Percentiles rank a stretch among this genome's conserved stretches.
phyloP scores from a whole-genome alignment of 2,113 vertebrate species.

The Callionymus lyra region DNA sequence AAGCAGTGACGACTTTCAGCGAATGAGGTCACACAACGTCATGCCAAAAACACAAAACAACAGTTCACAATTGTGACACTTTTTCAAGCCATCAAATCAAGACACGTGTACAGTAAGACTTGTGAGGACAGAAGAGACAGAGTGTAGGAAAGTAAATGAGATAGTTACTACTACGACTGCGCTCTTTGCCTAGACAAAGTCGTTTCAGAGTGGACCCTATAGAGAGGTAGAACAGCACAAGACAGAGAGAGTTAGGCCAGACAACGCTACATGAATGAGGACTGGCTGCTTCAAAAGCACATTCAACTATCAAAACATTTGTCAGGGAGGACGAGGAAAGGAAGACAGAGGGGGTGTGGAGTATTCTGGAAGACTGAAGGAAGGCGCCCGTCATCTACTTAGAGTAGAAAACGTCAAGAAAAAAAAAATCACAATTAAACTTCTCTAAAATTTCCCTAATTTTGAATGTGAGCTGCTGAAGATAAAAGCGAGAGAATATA shows the following conservation, averaged over 20 bases:
- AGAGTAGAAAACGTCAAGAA: too few relatives aligned
- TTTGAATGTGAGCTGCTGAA: too few relatives aligned
- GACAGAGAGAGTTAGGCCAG: constrained; percentile 88
- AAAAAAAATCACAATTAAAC: too few relatives aligned
- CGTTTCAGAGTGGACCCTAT: constrained; percentile 99
- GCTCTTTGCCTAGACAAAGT: constrained; percentile 99
- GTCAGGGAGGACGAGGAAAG: constrained; percentile 46
- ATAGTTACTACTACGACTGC: constrained; percentile 98
- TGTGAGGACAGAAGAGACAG: constrained; percentile 56
- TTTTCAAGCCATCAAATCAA: constrained; percentile 49
- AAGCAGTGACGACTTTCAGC: constrained; percentile 47
- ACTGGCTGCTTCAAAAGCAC: constrained; percentile 82
- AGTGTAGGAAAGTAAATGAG: constrained; percentile 77
- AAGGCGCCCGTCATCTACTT: constrained; percentile 53
- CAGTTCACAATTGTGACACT: constrained; percentile 30
- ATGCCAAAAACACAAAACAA: constrained; percentile 52
- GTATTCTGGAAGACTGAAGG: constrained; percentile 38
- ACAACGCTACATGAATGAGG: constrained; percentile 69
- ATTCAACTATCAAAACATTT: constrained; percentile 62
- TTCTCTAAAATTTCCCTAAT: too few relatives aligned
- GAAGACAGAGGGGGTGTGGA: constrained; percentile 49
- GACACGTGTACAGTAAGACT: constrained; percentile 68
- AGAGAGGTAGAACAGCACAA: constrained; percentile 89
- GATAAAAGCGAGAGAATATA: too few relatives aligned
- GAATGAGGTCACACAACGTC: constrained; percentile 29